phyloP scores from a whole-genome alignment of 2,797 vertebrate species.

The Onychomys arenicola region DNA sequence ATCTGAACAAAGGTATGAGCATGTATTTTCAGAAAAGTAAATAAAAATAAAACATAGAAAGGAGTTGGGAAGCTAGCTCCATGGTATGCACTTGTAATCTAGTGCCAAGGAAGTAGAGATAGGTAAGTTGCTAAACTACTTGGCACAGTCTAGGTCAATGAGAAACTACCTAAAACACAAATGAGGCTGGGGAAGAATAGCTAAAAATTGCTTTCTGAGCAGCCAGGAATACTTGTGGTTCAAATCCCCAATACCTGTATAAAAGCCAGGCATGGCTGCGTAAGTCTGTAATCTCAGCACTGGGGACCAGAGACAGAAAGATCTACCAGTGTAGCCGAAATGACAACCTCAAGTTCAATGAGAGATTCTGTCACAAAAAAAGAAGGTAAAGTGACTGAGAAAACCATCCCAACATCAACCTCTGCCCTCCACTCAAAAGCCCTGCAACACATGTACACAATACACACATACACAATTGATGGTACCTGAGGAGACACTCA shows the following conservation, averaged over 20 bases:
- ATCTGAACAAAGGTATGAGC: not conserved
- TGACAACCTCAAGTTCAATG: not conserved
- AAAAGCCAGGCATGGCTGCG: not conserved
- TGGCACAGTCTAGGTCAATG: not conserved
- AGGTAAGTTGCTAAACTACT: not conserved
- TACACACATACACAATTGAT: not conserved
- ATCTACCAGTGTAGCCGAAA: not conserved
- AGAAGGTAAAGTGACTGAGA: not conserved
- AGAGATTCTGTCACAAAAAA: not conserved
- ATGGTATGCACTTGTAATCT: not conserved
- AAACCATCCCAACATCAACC: not conserved
- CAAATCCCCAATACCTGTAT: not conserved
- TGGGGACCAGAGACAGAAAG: not conserved
- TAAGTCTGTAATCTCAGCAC: not conserved
- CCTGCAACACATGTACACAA: not conserved
- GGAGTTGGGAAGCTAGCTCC: not conserved
- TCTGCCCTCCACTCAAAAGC: not conserved
- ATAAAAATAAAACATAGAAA: not conserved
- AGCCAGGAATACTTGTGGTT: not conserved
- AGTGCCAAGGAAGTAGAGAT: not conserved
- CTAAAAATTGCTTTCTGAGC: not conserved
- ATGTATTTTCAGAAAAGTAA: not conserved
- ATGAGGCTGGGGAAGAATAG: not conserved
- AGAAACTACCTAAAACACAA: not conserved
- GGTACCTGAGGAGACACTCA: not conserved